These are phyloP conservation scores for Pangasius djambal DNA, from an alignment of 2,797 vertebrate species.

Conservation along the genomic window DNA sequence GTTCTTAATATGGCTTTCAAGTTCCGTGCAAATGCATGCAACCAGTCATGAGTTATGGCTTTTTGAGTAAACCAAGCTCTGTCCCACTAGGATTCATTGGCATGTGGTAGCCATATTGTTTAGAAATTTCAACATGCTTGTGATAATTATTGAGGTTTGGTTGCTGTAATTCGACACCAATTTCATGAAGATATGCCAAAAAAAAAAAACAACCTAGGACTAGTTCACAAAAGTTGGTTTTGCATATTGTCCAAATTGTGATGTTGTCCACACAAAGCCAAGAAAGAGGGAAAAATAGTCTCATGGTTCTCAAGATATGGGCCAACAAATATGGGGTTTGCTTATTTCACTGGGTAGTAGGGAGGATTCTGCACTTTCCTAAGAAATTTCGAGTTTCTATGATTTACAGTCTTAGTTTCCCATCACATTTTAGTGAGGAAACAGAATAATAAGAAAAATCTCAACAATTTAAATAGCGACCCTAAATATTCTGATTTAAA, in stretches of 20 bases:
- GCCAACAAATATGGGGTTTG: not conserved
- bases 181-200: not conserved
- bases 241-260: not conserved
- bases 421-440: not conserved
- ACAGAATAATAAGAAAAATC: not conserved
- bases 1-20: not conserved
- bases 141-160: not conserved
- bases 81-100: not conserved
- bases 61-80: not conserved
- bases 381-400: not conserved
- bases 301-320: not conserved
- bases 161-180: not conserved
- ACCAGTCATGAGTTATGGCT: not conserved
- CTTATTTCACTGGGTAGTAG: not conserved
- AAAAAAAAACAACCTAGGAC: not conserved
- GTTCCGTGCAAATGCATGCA: not conserved
- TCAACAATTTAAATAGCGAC: not conserved
- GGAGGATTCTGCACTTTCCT: not conserved
- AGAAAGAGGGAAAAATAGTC: not conserved
- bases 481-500: not conserved
- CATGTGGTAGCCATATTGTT: not conserved
- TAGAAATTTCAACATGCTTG: not conserved
- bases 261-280: not conserved
- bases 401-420: not conserved
- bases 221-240: not conserved